Percentiles rank a stretch among this genome's conserved stretches.
These are phyloP conservation scores for Muraenolepis orangiensis DNA, from an alignment of 2,797 vertebrate genomes.

Conservation along the genomic window DNA sequence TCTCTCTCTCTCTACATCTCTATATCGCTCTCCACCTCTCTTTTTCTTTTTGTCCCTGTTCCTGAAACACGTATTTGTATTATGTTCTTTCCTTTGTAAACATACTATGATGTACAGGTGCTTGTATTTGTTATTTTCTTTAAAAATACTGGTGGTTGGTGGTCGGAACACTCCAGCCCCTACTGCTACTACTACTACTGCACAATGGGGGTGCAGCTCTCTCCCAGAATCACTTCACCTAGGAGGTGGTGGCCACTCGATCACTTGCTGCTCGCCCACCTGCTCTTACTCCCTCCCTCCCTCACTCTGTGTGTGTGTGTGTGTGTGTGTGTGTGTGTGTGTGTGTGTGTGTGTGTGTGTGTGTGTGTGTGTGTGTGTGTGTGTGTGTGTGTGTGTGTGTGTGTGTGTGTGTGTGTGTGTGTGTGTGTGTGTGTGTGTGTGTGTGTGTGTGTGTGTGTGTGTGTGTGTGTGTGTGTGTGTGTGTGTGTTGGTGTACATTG, in stretches of 20 bases:
- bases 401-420: too few species aligned
- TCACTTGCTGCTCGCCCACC: too few species aligned
- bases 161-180: neutral
- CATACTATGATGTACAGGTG: neutral
- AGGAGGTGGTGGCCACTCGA: neutral
- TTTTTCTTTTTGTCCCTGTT: too few species aligned
- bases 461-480: neutral
- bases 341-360: too few species aligned
- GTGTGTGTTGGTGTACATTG: neutral
- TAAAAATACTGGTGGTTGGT: neutral
- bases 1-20: neutral
- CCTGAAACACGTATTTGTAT: too few species aligned
- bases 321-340: too few species aligned
- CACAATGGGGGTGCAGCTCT: neutral
- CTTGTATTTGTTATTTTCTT: neutral
- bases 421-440: too few species aligned
- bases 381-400: too few species aligned
- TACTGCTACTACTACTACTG: neutral
- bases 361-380: neutral
- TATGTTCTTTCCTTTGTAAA: neutral
- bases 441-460: too few species aligned
- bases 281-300: too few species aligned
- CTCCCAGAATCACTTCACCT: neutral
- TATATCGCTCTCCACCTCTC: too few species aligned
- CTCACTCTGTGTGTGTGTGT: too few species aligned